These are phyloP conservation scores for Ophion ellenae DNA, from an alignment of 2,888 invertebrate species.

Conservation along the genomic window DNA sequence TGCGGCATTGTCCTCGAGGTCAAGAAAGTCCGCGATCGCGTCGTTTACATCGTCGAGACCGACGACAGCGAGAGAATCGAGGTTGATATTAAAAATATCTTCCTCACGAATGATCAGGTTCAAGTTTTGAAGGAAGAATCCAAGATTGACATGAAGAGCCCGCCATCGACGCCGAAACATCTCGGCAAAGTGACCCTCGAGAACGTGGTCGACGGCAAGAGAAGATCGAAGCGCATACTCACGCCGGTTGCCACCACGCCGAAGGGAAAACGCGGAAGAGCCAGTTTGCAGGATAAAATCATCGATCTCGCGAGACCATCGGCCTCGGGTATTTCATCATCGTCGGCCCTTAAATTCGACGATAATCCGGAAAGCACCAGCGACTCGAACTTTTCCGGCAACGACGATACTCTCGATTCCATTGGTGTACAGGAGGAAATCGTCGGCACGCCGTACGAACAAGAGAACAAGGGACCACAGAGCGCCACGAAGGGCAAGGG, in stretches of 20 bases:
- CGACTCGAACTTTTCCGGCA: slow-evolving; percentile 70
- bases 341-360: slow-evolving; percentile 57
- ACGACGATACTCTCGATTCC: slow-evolving; percentile 63
- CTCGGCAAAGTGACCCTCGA: slow-evolving; percentile 76
- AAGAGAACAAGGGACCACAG: slow-evolving; percentile 72
- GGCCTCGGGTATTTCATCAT: slow-evolving; percentile 70
- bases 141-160: slow-evolving; percentile 64
- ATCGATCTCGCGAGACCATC: slow-evolving; percentile 70
- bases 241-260: slow-evolving; percentile 70
- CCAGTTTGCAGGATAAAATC: slow-evolving; percentile 44
- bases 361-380: slow-evolving; percentile 71
- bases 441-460: slow-evolving; percentile 72
- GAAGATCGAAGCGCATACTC: slow-evolving; percentile 74
- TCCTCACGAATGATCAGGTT: slow-evolving; percentile 78
- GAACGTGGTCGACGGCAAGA: slow-evolving; percentile 78
- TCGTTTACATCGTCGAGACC: slow-evolving; percentile 76
- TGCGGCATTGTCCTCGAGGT: slow-evolving; percentile 76
- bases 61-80: slow-evolving; percentile 73
- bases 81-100: slow-evolving; percentile 77
- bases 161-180: slow-evolving; percentile 76
- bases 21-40: slow-evolving; percentile 63
- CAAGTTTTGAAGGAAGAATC: slow-evolving; percentile 76
- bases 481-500: slow-evolving; percentile 85
- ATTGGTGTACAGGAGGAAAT: slow-evolving; percentile 74
- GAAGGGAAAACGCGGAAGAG: slow-evolving; percentile 63